These are phyloP conservation scores for Altica lythri DNA, from an alignment of 2,888 invertebrate species.

Conservation along the genomic window DNA sequence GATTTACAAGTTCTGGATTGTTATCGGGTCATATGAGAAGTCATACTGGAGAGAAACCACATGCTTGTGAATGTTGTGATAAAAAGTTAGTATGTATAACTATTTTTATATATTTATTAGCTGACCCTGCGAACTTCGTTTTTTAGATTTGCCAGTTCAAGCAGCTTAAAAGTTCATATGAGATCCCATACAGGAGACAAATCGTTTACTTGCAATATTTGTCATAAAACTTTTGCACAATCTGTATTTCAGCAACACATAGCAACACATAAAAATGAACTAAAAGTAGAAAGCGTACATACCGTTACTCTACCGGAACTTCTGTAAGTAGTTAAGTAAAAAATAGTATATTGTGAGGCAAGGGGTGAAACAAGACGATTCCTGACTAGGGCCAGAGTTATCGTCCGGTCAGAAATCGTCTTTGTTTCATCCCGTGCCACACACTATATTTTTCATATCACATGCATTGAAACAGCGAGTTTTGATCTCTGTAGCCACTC, in stretches of 20 bases:
- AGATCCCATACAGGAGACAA: constrained; percentile 51
- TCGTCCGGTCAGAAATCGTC: too few relatives aligned
- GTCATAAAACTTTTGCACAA: constrained; percentile 51
- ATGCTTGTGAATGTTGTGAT: constrained; percentile 53
- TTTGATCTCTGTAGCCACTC: too few relatives aligned
- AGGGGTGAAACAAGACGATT: too few relatives aligned
- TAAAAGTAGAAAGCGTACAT: constrained; percentile 51
- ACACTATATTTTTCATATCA: too few relatives aligned
- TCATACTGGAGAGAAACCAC: constrained; percentile 56
- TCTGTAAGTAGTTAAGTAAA: constrained; percentile 48
- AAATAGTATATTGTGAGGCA: too few relatives aligned
- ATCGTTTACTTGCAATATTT: constrained; percentile 51
- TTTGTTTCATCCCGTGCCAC: too few relatives aligned
- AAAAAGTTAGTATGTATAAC: constrained; percentile 50
- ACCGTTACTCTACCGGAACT: constrained; percentile 49
- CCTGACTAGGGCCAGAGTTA: too few relatives aligned
- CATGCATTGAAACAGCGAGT: too few relatives aligned
- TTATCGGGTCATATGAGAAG: constrained; percentile 56
- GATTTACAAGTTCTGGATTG: constrained; percentile 55
- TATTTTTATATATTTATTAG: neutral
- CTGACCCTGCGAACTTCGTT: too few relatives aligned
- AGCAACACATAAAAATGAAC: constrained; percentile 38
- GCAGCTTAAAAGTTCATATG: constrained; percentile 54
- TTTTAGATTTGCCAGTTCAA: constrained; percentile 53
- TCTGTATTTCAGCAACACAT: constrained; percentile 46